These are phyloP conservation scores for Pammene aurita DNA, from an alignment of 2,888 invertebrate genomes.

Conservation along the genomic window DNA sequence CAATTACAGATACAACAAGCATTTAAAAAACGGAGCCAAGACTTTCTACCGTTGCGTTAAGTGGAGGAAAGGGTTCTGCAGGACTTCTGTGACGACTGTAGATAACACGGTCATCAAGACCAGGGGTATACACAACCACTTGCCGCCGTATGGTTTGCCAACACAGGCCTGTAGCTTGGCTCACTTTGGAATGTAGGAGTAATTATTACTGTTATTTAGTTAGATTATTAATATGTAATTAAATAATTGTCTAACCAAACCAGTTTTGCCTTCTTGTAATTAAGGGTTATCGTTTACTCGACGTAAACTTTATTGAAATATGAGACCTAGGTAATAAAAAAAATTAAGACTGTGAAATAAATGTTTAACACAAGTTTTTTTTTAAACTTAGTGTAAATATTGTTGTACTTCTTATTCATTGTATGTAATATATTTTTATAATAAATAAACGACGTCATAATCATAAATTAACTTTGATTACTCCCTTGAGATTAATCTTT, in stretches of 20 bases:
- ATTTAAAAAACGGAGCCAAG: constrained; percentile 7
- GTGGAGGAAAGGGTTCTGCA: constrained; percentile 34
- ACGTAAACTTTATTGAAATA: too few relatives aligned
- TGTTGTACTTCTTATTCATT: not conserved
- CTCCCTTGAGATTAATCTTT: not conserved
- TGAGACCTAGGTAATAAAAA: too few relatives aligned
- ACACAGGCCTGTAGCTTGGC: not conserved
- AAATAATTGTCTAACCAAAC: too few relatives aligned
- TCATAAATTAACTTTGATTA: not conserved
- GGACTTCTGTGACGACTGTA: constrained; percentile 24
- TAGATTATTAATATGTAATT: too few relatives aligned
- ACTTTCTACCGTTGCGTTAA: constrained; percentile 30
- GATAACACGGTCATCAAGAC: constrained; percentile 18
- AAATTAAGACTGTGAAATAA: too few relatives aligned
- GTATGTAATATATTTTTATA: not conserved
- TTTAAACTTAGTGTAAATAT: not conserved
- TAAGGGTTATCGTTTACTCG: too few relatives aligned
- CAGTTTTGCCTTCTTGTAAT: too few relatives aligned
- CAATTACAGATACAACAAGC: constrained; percentile 31
- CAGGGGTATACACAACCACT: constrained; percentile 22
- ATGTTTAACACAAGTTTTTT: not conserved
- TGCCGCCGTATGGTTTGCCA: not conserved
- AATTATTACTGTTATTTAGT: not conserved
- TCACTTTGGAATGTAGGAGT: not conserved
- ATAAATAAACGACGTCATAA: not conserved